Base-by-base conservation (phyloP, 2,888 invertebrate species). In the Arctia plantaginis region DNA sequence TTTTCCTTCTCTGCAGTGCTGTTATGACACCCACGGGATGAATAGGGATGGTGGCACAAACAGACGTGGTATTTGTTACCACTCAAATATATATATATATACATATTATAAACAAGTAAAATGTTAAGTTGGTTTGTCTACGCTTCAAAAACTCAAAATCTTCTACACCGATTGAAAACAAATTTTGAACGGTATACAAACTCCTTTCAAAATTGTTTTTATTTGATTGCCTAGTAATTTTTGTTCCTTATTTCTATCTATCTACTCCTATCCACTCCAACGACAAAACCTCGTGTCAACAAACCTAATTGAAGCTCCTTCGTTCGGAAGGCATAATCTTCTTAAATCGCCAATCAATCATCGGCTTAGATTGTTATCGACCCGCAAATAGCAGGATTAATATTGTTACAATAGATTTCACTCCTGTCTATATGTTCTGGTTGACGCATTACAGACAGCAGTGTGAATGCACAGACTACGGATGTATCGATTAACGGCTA, bases 401-500 rank as follows among this genome's bases (percentile, higher is more conserved):
- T 59, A 59, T 27, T 27, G 59, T 55, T 55, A 55, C 55, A 55
- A 13, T 55, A 27, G n/a, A 55, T 55, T 55, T n/a, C 55, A 55
- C 12, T n/a, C n/a, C 13, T n/a, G 20, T 47, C 3, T 20, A 18
- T 4, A 4, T 47, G 23, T 51, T 47, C 12, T n/a, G 12, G 6
- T n/a, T 55, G n/a, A 55, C 55, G n/a, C 13, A 55, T 3, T n/a
- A 12, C n/a, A 51, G n/a, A 12, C n/a, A 55, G n/a, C 10, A 10
- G 55, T 55, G 55, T 55, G 55, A 55, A 13, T 55, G 55, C n/a
- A 55, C 55, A 51, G 23, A 55, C 23, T n/a, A 23, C 12, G n/a
- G n/a, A 55, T 55, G n/a, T 55, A 55, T 55, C 55, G 55, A 55
- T 55, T 55, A n/a, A 55, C 55, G n/a, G 13, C n/a, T 55, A 55